Evolutionary conservation across 2,113 vertebrate genomes (phyloP), one percentile per base, ranked within the genome.

Genomic region (Phoenicopterus ruber): DNA sequence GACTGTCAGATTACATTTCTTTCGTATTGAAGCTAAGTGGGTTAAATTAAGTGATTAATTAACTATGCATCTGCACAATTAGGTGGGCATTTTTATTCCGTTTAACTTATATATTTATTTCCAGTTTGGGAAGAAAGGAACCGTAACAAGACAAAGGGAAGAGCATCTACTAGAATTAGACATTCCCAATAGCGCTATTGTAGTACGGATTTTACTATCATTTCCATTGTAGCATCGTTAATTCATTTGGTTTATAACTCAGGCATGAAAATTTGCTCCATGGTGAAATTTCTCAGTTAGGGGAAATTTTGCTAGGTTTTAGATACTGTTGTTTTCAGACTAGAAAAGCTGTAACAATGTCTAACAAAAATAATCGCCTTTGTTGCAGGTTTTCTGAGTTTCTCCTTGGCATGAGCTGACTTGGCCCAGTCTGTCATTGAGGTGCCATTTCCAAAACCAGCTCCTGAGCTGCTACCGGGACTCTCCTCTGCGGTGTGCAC

Each of bases 1-100:
- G 69, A 61, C 86, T 96, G 93, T 88, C 94, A 90, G 83, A 78
- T 95, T 96, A 62, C 28, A 82, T 94, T 96, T 95, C 83, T 96
- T 86, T 95, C 42, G 54, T 26, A 7, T 69, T 94, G 78, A 90
- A 88, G 62, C 54, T 95, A 94, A 96, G 72, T 82, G 69, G 78
- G 82, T 95, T 96, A 90, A 97, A 97, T 96, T 88, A 96, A 94
- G 90, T 94, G 88, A 93, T 92, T 97, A 95, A 96, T 95, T 95
- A 96, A 84, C 63, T 86, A 65, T 82, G 93, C 81, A 74, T 96
- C 94, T 97, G 79, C 86, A 89, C 94, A 92, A 93, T 96, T 97
- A 96, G 77, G 34, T 90, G 92, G 80, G 77, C 90, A 97, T 96
- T 95, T 97, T 96, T 87, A 70, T 89, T 96, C 89, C 26, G 5